A percentile compares a stretch with the other conserved stretches of the same genome.
Evolutionary conservation across 2,797 vertebrate genomes (phyloP).

Genomic region (Gouania willdenowi): DNA sequence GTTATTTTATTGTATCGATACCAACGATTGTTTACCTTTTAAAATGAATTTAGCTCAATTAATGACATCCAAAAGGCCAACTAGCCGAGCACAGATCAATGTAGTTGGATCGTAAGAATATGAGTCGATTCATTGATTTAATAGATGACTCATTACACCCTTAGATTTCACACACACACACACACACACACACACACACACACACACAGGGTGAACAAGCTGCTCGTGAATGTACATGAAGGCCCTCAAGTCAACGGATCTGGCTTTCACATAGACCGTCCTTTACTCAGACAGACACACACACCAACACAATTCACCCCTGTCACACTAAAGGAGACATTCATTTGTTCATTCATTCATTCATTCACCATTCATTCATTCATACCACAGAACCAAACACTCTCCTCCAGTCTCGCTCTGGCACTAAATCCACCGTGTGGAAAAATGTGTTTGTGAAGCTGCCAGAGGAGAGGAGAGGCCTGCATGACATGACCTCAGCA

Average conservation of each 20-base stretch:
- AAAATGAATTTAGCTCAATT: too few relatives aligned
- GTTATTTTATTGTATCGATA: too few relatives aligned
- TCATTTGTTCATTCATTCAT: too few relatives aligned
- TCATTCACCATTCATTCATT: too few relatives aligned
- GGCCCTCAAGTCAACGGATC: slow-evolving; percentile 17
- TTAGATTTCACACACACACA: too few relatives aligned
- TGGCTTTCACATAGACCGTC: slow-evolving; percentile 10
- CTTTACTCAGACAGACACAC: slow-evolving; percentile 1
- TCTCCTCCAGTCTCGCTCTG: slow-evolving; percentile 45
- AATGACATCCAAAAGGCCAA: too few relatives aligned
- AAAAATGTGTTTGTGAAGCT: slow-evolving; percentile 9
- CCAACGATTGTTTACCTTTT: too few relatives aligned
- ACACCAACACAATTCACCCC: slow-evolving; percentile 28
- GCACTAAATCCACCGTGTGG: slow-evolving; percentile 29
- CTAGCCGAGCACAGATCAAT: too few relatives aligned
- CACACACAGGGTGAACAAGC: slow-evolving; percentile 20
- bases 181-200: slow-evolving; percentile 14
- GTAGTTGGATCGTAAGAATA: too few relatives aligned
- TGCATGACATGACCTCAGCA: slow-evolving; percentile 60
- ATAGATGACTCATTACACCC: too few relatives aligned
- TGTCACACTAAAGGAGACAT: slow-evolving; percentile 58
- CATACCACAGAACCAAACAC: slow-evolving; percentile 36
- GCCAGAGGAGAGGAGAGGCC: slow-evolving; percentile 45
- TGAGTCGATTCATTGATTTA: too few relatives aligned
- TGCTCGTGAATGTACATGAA: slow-evolving; percentile 42